Percentiles rank a stretch among this genome's conserved stretches.
Evolutionary conservation across 2,113 vertebrate species (phyloP).

Genomic region (Chlorodrepanis virens): DNA sequence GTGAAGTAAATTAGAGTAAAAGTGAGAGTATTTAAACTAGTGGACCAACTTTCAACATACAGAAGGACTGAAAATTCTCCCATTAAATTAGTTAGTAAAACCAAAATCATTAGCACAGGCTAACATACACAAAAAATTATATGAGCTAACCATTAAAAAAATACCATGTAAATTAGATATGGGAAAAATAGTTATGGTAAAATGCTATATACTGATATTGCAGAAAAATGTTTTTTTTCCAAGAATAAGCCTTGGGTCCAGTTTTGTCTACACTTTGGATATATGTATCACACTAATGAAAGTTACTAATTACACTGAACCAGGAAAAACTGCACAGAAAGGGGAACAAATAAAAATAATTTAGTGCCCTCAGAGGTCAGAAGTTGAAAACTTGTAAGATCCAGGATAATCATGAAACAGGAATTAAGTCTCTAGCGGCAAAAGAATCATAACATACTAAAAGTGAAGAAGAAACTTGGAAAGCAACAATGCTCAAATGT

Average conservation of each 20-base stretch:
- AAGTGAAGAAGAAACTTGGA: not conserved
- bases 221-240: not conserved
- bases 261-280: not conserved
- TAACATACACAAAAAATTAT: constrained; percentile 9
- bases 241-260: constrained; percentile 9
- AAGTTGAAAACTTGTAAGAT: not conserved
- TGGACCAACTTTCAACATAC: not conserved
- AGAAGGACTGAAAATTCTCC: not conserved
- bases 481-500: not conserved
- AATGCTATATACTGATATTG: not conserved
- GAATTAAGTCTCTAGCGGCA: not conserved
- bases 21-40: not conserved
- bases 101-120: not conserved
- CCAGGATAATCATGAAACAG: not conserved
- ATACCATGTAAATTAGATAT: not conserved
- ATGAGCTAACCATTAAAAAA: constrained; percentile 48
- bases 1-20: not conserved
- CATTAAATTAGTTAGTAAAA: constrained; percentile 43
- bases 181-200: not conserved
- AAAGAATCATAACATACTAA: not conserved
- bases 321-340: not conserved
- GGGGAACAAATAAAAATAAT: not conserved
- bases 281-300: not conserved
- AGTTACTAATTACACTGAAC: not conserved
- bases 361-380: not conserved